Evolutionary conservation across 1,140 invertebrate species (phyloP), one percentile per base, ranked within the genome.

Genomic region (Scaptodrosophila lebanonensis): DNA sequence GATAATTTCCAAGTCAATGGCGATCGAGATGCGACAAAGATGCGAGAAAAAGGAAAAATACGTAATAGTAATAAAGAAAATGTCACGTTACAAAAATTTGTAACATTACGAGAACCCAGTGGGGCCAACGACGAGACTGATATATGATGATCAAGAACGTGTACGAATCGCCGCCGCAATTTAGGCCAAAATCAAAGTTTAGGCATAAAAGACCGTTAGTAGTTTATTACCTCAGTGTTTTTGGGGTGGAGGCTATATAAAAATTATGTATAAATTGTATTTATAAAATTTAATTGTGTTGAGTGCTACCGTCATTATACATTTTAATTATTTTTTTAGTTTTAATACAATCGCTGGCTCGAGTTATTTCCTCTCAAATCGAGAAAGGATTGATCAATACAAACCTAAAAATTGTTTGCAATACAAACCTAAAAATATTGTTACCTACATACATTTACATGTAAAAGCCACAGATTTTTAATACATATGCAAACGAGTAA

Each of bases 1-100:
- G 76, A 83, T 15, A 82, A 82, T 82, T 83, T 75, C 58, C 75
- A 70, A 43, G 69, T 79, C n/a, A 79, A 79, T 42, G 73, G 73
- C 3, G 18, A 52, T 4, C 22, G 11, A 4, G 32, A 15, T 58
- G 51, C 13, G 69, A 68, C 1, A 75, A 75, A 42, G 56, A 36
- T 13, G 43, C 30, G 20, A 57, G 65, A n/a, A 47, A 66, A 3
- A 58, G 61, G 16, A 56, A 49, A 3, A 70, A 64, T 48, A 7
- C 49, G 66, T 12, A 59, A 60, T 15, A 72, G 39, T 33, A 75
- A 66, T 43, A 84, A 84, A 29, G 79, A 79, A 38, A 75, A 68
- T 20, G 73, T 84, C n/a, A 84, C 66, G 17, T 53, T 84, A 33
- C 72, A 84, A 12, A 84, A 84, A 53, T 84, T 84, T 39, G 51